These are phyloP conservation scores for Nephrotoma appendiculata DNA, from an alignment of 2,888 invertebrate genomes.

Conservation along the genomic window DNA sequence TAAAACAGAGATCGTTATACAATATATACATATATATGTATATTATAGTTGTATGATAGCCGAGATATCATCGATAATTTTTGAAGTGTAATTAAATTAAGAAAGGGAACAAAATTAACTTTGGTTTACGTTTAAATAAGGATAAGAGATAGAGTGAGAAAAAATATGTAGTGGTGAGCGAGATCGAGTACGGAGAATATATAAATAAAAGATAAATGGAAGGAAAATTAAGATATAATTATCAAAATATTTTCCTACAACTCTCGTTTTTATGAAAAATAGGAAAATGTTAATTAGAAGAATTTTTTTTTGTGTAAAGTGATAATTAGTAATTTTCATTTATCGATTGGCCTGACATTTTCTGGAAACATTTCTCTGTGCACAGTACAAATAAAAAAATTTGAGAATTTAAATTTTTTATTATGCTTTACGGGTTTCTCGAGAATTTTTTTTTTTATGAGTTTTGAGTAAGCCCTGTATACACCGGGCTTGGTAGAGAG, in stretches of 20 bases:
- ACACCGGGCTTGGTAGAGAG: not conserved
- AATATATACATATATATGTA: no score
- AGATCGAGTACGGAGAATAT: not conserved
- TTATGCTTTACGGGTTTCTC: not conserved
- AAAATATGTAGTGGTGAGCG: not conserved
- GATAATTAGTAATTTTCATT: slow-evolving; percentile 3
- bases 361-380: not conserved
- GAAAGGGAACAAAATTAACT: not conserved
- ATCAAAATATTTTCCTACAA: not conserved
- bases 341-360: slow-evolving; percentile 3
- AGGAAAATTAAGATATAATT: not conserved
- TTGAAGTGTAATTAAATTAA: not conserved
- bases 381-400: not conserved
- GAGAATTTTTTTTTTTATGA: not conserved
- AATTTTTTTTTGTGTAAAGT: not conserved
- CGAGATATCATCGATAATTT: not conserved
- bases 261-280: not conserved
- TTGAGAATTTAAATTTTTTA: not conserved
- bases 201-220: not conserved
- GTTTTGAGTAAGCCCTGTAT: not conserved
- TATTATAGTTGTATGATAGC: not conserved
- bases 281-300: not conserved
- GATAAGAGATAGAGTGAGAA: not conserved
- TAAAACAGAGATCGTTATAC: not conserved
- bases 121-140: not conserved